A percentile compares a stretch with the other conserved stretches of the same genome.
Conservation (phyloP, 2,888 invertebrate species). For the Caenorhabditis sulstoni region DNA sequence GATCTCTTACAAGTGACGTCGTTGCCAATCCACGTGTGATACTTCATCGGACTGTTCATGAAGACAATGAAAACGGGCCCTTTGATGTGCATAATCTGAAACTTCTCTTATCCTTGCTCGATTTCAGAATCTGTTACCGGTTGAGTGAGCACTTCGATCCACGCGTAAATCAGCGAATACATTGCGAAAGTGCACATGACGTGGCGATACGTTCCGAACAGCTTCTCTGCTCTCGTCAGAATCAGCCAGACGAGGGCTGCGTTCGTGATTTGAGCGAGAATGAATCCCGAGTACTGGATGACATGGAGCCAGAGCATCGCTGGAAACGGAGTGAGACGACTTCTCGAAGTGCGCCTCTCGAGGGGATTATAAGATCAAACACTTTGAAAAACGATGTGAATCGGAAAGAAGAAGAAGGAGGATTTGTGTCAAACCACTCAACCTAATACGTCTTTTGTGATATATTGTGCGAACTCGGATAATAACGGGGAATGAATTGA, state of each 20-base stretch:
- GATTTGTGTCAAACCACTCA: no score
- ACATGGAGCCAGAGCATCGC: conserved; percentile 44
- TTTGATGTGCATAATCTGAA: conserved; percentile 51
- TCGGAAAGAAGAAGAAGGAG: no score
- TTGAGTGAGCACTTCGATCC: conserved; percentile 36
- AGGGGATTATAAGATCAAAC: no score
- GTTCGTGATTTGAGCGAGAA: conserved; percentile 28
- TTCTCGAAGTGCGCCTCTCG: no score
- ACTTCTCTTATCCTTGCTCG: not conserved
- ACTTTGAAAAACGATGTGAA: no score
- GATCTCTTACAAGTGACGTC: conserved; percentile 9
- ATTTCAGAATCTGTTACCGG: conserved; percentile 14
- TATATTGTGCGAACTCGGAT: no score
- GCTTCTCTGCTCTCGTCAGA: conserved; percentile 29
- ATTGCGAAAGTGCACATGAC: conserved; percentile 44
- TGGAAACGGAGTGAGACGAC: no score
- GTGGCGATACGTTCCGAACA: conserved; percentile 40
- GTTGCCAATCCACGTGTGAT: conserved; percentile 35
- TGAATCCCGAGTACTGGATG: conserved; percentile 37
- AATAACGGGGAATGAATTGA: no score
- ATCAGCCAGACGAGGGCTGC: conserved; percentile 27
- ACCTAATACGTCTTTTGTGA: no score
- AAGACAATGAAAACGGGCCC: conserved; percentile 38
- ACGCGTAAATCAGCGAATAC: conserved; percentile 37
- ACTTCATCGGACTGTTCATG: conserved; percentile 45